Evolutionary conservation across 2,888 invertebrate genomes (phyloP), one percentile per base, ranked within the genome.

Genomic region (Agrochola circellaris): DNA sequence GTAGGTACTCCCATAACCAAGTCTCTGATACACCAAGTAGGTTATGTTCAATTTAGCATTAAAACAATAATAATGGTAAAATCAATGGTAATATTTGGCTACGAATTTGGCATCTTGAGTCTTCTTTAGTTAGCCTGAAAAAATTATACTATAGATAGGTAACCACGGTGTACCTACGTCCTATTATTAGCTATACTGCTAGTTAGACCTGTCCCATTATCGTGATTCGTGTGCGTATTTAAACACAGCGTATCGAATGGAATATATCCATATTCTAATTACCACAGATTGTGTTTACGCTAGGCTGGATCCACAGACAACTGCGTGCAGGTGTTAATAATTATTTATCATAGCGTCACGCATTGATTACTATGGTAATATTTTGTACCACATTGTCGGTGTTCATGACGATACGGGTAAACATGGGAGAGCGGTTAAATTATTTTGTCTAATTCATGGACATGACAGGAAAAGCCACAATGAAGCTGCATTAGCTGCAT

Each of bases 281-380:
- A 84, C 73, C 76, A 54, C 70, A 81, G 81, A 87, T 82, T 83
- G 82, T 88, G 84, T 88, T 88, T 87, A 88, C 83, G 88, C 75
- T 87, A 81, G 65, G 87, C 66, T 82, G 80, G 78, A 79, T 75
- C 71, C 72, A 77, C 67, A 45, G 73, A 70, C 70, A 75, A 79
- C 76, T 78, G 81, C 82, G 79, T 86, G 84, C 88, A 88, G 88
- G 88, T 88, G 88, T 88, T 82, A 82, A 86, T 87, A 83, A 88
- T 86, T 87, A 88, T 82, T 83, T 86, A 84, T 45, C 71, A 78
- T 77, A 74, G 73, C 79, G 80, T 86, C 81, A 87, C 81, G 89
- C 87, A 83, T 86, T 86, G 79, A 88, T 86, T 81, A 64, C 82
- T 84, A 86, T 85, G 85, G 75, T 80, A 86, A 87, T 85, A 82